Evolutionary conservation across 1,140 invertebrate genomes (phyloP).

Genomic region (Lepeophtheirus salmonis): DNA sequence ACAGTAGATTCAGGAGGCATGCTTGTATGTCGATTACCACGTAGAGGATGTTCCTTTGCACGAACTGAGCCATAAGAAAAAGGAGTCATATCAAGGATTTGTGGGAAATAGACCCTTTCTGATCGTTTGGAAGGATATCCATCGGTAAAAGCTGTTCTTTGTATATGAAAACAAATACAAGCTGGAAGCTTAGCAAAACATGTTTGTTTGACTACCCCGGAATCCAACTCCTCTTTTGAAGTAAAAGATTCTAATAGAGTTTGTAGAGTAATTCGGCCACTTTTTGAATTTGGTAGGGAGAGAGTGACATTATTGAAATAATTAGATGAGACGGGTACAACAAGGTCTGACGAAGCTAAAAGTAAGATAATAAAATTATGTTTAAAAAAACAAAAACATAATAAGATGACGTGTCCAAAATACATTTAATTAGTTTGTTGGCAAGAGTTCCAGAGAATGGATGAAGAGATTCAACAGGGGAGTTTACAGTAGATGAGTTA

Average conservation of each 20-base stretch:
- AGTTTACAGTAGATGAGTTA: neutral
- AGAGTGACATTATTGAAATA: slow-evolving; percentile 16
- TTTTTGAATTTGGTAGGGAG: slow-evolving; percentile 18
- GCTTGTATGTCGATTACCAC: slow-evolving; percentile 15
- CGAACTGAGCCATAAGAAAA: slow-evolving; percentile 41
- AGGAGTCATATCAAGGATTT: slow-evolving; percentile 49
- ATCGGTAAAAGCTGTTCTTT: slow-evolving; percentile 51
- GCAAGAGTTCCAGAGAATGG: neutral
- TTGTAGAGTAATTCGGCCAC: slow-evolving; percentile 9
- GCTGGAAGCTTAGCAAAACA: slow-evolving; percentile 41
- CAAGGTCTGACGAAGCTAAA: slow-evolving; percentile 57
- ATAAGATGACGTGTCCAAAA: neutral
- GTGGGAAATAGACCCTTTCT: slow-evolving; percentile 65
- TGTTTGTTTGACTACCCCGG: neutral
- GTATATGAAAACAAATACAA: slow-evolving; percentile 66
- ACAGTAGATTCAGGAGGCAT: neutral
- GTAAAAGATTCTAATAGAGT: slow-evolving; percentile 13
- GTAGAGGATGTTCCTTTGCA: slow-evolving; percentile 26
- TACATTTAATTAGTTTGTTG: neutral
- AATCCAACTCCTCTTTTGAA: slow-evolving; percentile 8
- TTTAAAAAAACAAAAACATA: neutral
- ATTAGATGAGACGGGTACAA: slow-evolving; percentile 6
- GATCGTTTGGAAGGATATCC: slow-evolving; percentile 54
- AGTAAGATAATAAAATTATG: neutral
- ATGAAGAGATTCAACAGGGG: neutral